Base-by-base conservation (phyloP, 2,888 invertebrate species). In the Sialis lutaria region DNA sequence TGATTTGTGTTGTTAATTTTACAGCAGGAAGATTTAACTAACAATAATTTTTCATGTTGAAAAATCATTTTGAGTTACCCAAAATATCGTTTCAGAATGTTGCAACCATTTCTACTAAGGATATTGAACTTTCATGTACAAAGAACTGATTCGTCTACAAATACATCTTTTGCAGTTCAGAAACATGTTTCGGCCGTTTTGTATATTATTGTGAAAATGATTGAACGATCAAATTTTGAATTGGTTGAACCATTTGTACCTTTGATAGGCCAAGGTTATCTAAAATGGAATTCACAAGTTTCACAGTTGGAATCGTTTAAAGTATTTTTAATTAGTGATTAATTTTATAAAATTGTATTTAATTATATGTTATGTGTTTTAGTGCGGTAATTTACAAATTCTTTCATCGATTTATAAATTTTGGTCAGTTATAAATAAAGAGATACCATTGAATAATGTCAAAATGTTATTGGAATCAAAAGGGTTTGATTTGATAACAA, bases 111-210 rank as follows among this genome's bases (percentile, higher is more conserved):
- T 35, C 59, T 82, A 43, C 58, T 74, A 44, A 69, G 68, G 50
- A 64, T 73, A 45, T 57, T 81, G 33, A 68, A 74, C 53, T 74
- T 71, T 55, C 79, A 78, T 62, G 67, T 73, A 1, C 67, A 72
- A 51, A 69, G 70, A 4, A 75, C 77, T 30, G 66, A 73, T 59
- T 57, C 75, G 10, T 64, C 64, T 54, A 53, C 62, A 8, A 58
- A 62, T 12, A 65, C 67, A 31, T 70, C 73, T 1, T 63, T 70
- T 45, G 61, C 72, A 42, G 68, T 74, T 44, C 71, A 72, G 53
- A 73, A 72, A 31, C 77, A 79, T 61, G 70, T 72, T 30, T 66
- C 75, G 37, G 72, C 74, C 2, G 58, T 77, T 1, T 53, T 73
- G n/a, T 70, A 68, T 54, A 60, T 70, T 42, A 53, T 73, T 2